These are phyloP conservation scores for Drosophila fuyamai DNA, from an alignment of 1,140 invertebrate species.

Conservation along the genomic window DNA sequence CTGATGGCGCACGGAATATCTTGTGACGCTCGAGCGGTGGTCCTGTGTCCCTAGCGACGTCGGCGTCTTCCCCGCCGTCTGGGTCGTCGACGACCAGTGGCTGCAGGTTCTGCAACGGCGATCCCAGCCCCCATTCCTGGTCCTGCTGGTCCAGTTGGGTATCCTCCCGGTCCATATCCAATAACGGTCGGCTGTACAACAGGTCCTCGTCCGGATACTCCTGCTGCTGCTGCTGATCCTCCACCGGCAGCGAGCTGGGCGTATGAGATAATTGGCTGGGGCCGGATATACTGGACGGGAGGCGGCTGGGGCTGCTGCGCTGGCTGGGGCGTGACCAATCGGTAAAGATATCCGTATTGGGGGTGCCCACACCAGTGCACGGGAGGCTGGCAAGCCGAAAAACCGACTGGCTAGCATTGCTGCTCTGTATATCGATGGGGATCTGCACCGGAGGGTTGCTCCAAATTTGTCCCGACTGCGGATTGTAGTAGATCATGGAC, in stretches of 20 bases:
- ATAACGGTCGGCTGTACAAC: conserved; percentile 7
- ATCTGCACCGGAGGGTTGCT: background rate
- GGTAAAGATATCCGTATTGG: background rate
- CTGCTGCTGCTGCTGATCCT: background rate
- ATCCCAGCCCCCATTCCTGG: background rate
- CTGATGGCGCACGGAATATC: background rate
- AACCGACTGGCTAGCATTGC: conserved; percentile 41
- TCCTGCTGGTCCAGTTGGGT: background rate
- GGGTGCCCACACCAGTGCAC: conserved; percentile 35
- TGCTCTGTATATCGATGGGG: background rate
- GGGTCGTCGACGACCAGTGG: background rate
- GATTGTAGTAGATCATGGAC: background rate
- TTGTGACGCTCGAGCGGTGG: background rate
- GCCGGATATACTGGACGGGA: conserved; percentile 11
- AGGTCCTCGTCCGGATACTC: conserved; percentile 6
- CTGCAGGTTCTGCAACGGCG: background rate
- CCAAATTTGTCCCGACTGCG: background rate
- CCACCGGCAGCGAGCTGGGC: background rate
- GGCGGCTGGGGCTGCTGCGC: background rate
- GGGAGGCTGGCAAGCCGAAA: conserved; percentile 55
- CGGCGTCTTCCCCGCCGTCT: background rate
- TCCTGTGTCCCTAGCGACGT: no score
- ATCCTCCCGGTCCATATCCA: conserved; percentile 42
- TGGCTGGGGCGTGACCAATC: background rate
- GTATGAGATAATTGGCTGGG: background rate